Evolutionary conservation across 2,888 invertebrate genomes (phyloP), one percentile per base, ranked within the genome.

Genomic region (Podabrus alpinus): DNA sequence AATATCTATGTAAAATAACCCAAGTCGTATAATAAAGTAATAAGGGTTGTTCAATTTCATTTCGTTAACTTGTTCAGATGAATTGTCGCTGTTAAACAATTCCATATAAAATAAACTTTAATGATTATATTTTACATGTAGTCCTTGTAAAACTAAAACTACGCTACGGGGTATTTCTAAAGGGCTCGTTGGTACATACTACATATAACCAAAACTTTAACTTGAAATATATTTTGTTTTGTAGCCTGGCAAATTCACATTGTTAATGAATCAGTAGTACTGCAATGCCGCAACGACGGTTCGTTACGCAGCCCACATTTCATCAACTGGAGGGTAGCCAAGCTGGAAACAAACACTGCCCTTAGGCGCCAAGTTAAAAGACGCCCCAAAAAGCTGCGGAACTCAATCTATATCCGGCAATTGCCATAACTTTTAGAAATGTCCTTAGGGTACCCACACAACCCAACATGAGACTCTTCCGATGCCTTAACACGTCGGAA

Each of bases 251-350:
- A 72, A 25, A 71, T 71, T 70, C 79, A 74, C 73, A 78, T 79
- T 76, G 82, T 81, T 83, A 84, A 83, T 83, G 81, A 82, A 81
- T 80, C 81, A 79, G 77, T 66, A 68, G 25, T 80, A 81, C 81
- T 82, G 81, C 82, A 83, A 74, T 83, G 82, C 82, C 81, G 83
- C 81, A 83, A 80, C 80, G 78, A 72, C 72, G 78, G 81, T 80
- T 80, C 81, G 82, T 83, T 82, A 83, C 81, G 79, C 81, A 79
- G 81, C 80, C 82, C 79, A 83, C 84, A 84, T 83, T 85, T 84
- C 84, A 85, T 84, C 82, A 83, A 78, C 83, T 85, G 84, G 85
- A 85, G 83, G 81, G 81, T 78, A 80, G 84, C 84, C 84, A 85
- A 80, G 81, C 79, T 80, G 76, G 78, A 71, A 79, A 80, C 80